Evolutionary conservation across 1,140 invertebrate species (phyloP).

Genomic region (Argopecten irradians): DNA sequence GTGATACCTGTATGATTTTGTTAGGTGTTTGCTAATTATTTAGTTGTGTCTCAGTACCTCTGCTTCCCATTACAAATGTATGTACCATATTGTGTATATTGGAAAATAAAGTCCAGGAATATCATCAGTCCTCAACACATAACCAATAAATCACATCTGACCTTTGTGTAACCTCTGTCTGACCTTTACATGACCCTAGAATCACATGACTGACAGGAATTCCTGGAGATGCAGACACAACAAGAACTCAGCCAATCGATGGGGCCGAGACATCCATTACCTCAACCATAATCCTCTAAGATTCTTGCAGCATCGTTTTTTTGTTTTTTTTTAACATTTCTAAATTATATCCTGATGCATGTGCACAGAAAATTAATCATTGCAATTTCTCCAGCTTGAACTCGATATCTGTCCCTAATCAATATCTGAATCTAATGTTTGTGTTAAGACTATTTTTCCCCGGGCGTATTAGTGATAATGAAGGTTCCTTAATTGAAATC

Average conservation of each 20-base stretch:
- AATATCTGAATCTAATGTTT: background rate
- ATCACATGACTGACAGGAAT: background rate
- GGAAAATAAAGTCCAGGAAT: no score
- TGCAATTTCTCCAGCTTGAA: background rate
- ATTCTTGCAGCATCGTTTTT: background rate
- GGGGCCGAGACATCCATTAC: background rate
- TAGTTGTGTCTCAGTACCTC: no score
- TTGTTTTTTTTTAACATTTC: background rate
- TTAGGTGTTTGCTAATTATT: no score
- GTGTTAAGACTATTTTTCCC: slow-evolving; percentile 13
- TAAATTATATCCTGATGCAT: slow-evolving; percentile 6
- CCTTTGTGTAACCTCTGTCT: background rate
- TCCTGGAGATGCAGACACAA: background rate
- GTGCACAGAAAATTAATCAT: slow-evolving; percentile 22
- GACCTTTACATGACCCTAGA: background rate
- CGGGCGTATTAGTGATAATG: background rate
- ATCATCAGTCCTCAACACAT: background rate
- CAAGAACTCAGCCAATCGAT: slow-evolving; percentile 1
- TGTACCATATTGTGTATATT: no score
- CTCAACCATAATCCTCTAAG: background rate
- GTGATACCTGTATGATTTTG: no score
- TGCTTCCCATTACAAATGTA: no score
- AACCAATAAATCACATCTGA: background rate
- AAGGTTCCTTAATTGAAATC: slow-evolving; percentile 1
- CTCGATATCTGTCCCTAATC: slow-evolving; percentile 4